Percentiles rank a stretch among this genome's conserved stretches.
phyloP scores from a whole-genome alignment of 1,140 invertebrate genomes.

The Druon quercuslanigerum region DNA sequence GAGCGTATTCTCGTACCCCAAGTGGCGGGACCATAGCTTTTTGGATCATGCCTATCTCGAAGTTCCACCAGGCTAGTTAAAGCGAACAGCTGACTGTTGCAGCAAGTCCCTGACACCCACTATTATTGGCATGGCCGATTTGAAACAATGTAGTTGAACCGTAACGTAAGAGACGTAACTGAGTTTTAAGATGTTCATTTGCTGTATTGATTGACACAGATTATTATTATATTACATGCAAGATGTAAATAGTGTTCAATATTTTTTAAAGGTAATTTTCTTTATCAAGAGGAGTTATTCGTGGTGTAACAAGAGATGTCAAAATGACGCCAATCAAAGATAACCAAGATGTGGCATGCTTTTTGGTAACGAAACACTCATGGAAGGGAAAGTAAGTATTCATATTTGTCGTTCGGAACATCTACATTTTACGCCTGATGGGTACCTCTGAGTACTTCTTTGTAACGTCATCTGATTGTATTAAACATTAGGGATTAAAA shows the following conservation, averaged over 20 bases:
- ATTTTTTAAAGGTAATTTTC: neutral
- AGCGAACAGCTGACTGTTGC: no score
- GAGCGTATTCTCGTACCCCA: no score
- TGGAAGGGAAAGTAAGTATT: conserved; percentile 94
- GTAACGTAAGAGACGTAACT: neutral
- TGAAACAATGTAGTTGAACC: neutral
- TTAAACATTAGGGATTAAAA: no score
- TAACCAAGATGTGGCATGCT: conserved; percentile 94
- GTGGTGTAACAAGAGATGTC: conserved; percentile 43
- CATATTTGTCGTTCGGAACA: conserved; percentile 26
- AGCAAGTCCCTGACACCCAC: neutral
- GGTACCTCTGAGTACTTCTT: no score
- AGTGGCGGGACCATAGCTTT: no score
- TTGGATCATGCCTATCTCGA: no score
- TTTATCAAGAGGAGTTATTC: neutral
- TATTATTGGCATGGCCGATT: neutral
- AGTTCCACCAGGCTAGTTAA: no score
- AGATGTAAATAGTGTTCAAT: neutral
- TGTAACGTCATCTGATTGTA: no score
- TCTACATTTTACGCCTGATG: neutral
- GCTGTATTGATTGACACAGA: neutral
- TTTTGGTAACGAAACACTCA: conserved; percentile 97
- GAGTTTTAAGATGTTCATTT: neutral
- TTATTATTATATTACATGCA: neutral
- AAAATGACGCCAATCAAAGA: conserved; percentile 89